A percentile compares a stretch with the other conserved stretches of the same genome.
phyloP scores from a whole-genome alignment of 2,797 vertebrate species.

The Premnoplex brunnescens region DNA sequence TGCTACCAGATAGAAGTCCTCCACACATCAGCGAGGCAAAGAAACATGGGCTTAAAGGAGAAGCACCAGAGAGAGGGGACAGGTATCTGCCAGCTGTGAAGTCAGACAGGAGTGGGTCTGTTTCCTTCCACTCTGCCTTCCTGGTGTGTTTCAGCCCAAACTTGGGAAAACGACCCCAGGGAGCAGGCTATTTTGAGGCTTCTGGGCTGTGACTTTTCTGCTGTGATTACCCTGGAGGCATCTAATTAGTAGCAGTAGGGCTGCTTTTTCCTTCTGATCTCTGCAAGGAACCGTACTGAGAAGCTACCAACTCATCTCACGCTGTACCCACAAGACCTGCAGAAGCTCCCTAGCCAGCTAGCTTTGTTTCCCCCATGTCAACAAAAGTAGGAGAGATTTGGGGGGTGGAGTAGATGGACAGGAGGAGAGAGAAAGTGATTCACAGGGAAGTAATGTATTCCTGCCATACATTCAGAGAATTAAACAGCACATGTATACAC shows the following conservation, averaged over 20 bases:
- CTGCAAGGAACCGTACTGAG: not conserved
- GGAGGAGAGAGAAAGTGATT: slow-evolving; percentile 43
- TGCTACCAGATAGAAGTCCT: slow-evolving; percentile 3
- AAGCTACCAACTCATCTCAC: slow-evolving; percentile 10
- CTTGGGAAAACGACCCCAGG: not conserved
- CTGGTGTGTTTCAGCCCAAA: not conserved
- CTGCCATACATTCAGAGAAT: slow-evolving; percentile 52
- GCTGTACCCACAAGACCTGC: not conserved
- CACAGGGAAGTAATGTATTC: slow-evolving; percentile 50
- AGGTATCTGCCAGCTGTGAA: not conserved
- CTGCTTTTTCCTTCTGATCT: slow-evolving; percentile 29
- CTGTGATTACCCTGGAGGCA: not conserved
- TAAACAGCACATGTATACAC: slow-evolving; percentile 12
- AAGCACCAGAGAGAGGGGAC: not conserved
- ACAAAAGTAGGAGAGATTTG: slow-evolving; percentile 16
- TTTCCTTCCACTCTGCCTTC: not conserved
- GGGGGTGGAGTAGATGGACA: slow-evolving; percentile 39
- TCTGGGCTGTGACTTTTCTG: slow-evolving; percentile 19
- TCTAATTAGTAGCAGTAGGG: not conserved
- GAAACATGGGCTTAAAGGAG: not conserved
- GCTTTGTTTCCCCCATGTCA: slow-evolving; percentile 8
- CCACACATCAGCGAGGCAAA: slow-evolving; percentile 1
- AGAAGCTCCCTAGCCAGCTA: not conserved
- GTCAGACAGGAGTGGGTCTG: not conserved
- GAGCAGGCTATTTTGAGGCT: slow-evolving; percentile 34